Evolutionary conservation across 1,140 invertebrate species (phyloP), one percentile per base, ranked within the genome.

Genomic region (Reticulitermes speratus): DNA sequence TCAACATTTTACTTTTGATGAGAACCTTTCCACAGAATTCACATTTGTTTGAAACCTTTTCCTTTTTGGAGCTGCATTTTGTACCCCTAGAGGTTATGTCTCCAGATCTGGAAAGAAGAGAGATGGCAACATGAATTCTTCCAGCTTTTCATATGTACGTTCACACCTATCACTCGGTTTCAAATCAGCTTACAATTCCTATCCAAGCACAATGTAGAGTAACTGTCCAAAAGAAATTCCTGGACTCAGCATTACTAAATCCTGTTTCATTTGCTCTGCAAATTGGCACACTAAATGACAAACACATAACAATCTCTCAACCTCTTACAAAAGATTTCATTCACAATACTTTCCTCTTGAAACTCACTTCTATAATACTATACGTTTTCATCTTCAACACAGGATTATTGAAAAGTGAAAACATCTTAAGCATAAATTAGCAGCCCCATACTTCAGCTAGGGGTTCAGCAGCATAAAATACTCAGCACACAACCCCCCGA

Each of bases 21-120:
- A 96, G 96, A 9, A 92, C 90, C 89, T 95, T 95, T n/a, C 92
- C 92, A 89, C 95, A 95, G 30, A 94, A 91, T 44, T 86, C 86
- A 83, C 86, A 86, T 69, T 52, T 86, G 65, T 86, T 86, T 75
- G 65, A 75, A 75, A 75, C 65, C 65, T 30, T 75, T 25, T 84
- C 84, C 84, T 84, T 48, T 84, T 38, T 84, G 45, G 44, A 55
- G 84, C 84, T 84, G 84, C 52, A 25, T 32, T 55, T 65, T 59
- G 84, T 55, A 84, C 84, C 30, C 55, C 44, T 84, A 52, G 59
- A 84, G 59, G 30, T 25, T 84, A 55, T 84, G 84, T 45, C 48
- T 84, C 30, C 84, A 52, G 59, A 84, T 84, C 84, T 84, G 84
- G 12, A 84, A 84, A 84, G 84, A 84, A 84, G 84, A 84, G 84